Evolutionary conservation across 2,113 vertebrate genomes (phyloP), one percentile per base, ranked within the genome.

Genomic region (Aleadryas rufinucha): DNA sequence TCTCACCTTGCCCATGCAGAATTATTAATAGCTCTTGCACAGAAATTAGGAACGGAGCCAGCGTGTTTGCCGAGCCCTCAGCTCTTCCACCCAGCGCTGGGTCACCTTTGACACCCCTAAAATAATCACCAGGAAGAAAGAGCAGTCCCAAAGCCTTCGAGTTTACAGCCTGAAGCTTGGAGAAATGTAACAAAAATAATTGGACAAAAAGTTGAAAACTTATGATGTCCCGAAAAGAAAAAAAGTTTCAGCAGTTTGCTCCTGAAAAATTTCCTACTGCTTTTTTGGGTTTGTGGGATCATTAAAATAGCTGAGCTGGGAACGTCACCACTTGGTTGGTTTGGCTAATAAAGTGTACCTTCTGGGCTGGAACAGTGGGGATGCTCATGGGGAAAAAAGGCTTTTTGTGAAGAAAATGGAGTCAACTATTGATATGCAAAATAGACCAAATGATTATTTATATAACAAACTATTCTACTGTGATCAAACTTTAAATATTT

Each of bases 221-320:
- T 90, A 31, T 0, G 3, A n/a, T 42, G 45, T 49, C 50, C 50
- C 5, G 4, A 16, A 57, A 79, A 49, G 33, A 76, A 81, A 79
- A 84, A 81, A 81, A 7, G 74, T 50, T 91, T 74, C 83, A 92
- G 68, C 64, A 94, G 71, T 86, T 94, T 60, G 71, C 92, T 87
- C 60, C 70, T 91, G 74, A 89, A 95, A 94, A 93, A 86, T 77
- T 75, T 49, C 92, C 93, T 70, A 39, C 59, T 87, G 93, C 95
- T 93, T 70, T 94, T 87, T 56, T 78, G 57, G 92, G 95, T 64
- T 95, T 96, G 95, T 95, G 92, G 94, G 95, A 90, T 94, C 95
- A 89, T 95, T 95, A 96, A 97, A 93, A 97, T 96, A 96, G 90
- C 93, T 90, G 80, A 89, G 90, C 92, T 87, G 90, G 85, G 95